Conservation (phyloP, 2,888 invertebrate species). For the Pemphredon lugubris region DNA sequence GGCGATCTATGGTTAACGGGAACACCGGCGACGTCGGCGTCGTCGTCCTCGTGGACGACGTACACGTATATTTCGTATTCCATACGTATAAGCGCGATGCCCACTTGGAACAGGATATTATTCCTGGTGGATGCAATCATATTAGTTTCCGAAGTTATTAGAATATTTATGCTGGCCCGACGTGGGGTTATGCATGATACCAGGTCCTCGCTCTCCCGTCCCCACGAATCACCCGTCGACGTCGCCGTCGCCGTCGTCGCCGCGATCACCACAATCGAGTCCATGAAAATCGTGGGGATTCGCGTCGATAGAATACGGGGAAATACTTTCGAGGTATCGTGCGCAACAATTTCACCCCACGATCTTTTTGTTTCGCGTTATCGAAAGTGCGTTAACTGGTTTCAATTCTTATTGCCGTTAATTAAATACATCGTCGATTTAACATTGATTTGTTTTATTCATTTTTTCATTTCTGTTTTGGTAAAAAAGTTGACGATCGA, state of each 20-base stretch:
- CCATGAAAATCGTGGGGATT: conserved; percentile 35
- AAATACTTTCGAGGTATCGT: neutral
- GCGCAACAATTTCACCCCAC: neutral
- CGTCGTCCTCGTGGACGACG: too few species aligned
- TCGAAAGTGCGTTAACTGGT: too few species aligned
- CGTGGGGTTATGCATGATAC: conserved; percentile 62
- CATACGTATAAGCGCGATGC: conserved; percentile 42
- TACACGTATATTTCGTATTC: conserved; percentile 56
- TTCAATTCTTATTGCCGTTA: too few species aligned
- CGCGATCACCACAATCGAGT: conserved; percentile 9
- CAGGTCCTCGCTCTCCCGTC: conserved; percentile 28
- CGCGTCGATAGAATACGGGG: conserved; percentile 14
- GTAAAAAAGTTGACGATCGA: too few species aligned
- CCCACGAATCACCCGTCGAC: conserved; percentile 29
- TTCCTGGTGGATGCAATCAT: conserved; percentile 71
- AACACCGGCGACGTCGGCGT: conserved; percentile 23
- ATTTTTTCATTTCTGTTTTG: too few species aligned
- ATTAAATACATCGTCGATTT: too few species aligned
- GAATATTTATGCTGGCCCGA: conserved; percentile 71
- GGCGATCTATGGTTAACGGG: conserved; percentile 40
- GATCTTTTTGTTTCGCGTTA: neutral
- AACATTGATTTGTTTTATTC: too few species aligned
- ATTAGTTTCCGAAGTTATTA: conserved; percentile 75
- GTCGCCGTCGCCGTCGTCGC: conserved; percentile 19
- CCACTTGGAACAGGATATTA: conserved; percentile 62